These are phyloP conservation scores for Pandion haliaetus DNA, from an alignment of 2,113 vertebrate species.

Conservation along the genomic window DNA sequence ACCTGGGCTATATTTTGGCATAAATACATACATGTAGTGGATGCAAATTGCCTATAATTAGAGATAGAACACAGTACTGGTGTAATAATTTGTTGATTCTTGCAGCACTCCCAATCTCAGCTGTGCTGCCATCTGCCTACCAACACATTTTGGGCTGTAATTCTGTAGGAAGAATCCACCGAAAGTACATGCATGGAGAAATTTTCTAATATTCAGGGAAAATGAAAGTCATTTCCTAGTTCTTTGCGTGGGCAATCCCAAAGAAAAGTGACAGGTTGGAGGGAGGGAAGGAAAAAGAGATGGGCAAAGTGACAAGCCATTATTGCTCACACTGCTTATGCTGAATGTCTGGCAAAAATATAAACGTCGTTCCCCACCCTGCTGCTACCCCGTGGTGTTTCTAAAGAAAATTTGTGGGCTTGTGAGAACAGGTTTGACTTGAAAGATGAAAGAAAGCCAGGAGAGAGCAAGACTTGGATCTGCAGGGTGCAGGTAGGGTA, in stretches of 20 bases:
- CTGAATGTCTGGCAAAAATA: neutral
- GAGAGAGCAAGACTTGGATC: neutral
- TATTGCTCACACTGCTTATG: neutral
- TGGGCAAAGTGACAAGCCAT: neutral
- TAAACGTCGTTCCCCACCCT: neutral
- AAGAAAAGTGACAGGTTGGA: neutral
- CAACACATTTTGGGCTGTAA: neutral
- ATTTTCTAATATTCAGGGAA: neutral
- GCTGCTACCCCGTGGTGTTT: neutral
- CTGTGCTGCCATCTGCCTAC: neutral
- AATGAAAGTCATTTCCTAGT: neutral
- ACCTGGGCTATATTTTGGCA: neutral
- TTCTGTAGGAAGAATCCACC: neutral
- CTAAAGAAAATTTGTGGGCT: neutral
- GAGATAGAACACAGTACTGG: neutral
- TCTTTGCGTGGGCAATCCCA: neutral
- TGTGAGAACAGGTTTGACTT: neutral
- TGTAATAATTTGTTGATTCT: neutral
- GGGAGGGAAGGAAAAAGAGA: neutral
- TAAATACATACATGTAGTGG: neutral
- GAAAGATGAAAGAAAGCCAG: neutral
- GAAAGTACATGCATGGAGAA: neutral
- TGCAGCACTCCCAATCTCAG: neutral
- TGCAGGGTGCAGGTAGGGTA: neutral
- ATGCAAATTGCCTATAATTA: conserved; percentile 2